Evolutionary conservation across 2,113 vertebrate genomes (phyloP).

Genomic region (Balaeniceps rex): DNA sequence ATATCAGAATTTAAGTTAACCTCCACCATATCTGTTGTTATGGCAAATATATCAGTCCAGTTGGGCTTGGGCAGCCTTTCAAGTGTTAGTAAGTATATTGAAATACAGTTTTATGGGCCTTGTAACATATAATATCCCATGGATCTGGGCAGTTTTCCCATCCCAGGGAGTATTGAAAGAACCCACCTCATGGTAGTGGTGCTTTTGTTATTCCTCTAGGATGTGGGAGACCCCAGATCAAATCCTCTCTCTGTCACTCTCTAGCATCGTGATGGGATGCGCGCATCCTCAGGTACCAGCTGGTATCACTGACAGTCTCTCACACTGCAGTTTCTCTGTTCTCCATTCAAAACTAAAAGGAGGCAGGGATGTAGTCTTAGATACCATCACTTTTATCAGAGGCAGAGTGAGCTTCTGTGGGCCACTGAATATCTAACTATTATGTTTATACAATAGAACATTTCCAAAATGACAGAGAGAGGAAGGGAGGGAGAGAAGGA

Average conservation of each 20-base stretch:
- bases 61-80: neutral
- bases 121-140: neutral
- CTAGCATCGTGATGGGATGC: neutral
- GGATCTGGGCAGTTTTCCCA: neutral
- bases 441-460: neutral
- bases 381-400: neutral
- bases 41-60: neutral
- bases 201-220: neutral
- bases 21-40: neutral
- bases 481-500: neutral
- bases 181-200: neutral
- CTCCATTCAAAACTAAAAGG: neutral
- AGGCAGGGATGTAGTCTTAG: neutral
- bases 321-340: neutral
- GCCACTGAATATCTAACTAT: neutral
- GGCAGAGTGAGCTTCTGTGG: neutral
- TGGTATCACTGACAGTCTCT: neutral
- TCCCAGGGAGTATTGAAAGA: neutral
- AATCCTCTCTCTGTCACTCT: neutral
- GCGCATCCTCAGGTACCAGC: too few relatives aligned
- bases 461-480: neutral
- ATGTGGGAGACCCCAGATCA: neutral
- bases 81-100: neutral
- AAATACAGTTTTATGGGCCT: neutral
- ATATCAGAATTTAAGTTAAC: neutral